Base-by-base conservation (phyloP, 2,113 vertebrate genomes). In the Urocitellus parryii region DNA sequence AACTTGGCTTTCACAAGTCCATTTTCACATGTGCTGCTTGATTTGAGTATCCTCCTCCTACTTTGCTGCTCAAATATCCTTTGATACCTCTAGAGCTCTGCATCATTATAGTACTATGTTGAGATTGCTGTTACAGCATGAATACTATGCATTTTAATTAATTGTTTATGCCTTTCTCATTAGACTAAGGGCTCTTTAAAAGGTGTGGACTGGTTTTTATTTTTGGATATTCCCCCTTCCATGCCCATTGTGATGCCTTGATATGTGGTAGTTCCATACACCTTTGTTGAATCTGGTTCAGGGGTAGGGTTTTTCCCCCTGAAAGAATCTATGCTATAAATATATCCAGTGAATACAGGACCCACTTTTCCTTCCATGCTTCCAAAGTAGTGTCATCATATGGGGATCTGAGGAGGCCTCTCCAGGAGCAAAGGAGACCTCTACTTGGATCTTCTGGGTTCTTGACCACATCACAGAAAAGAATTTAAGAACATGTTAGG, bases 231-330 rank as follows among this genome's bases (percentile, higher is more conserved):
- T 42, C 39, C 51, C 7, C n/a, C n/a, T 78, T 34, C 18, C 74
- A 29, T 72, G 74, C 45, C n/a, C 16, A 14, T 53, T 77, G 24
- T 27, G 32, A 61, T 84, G 11, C n/a, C 39, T 70, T 80, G 58
- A 14, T 58, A 2, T 4, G 13, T n/a, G 18, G 29, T 45, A 67
- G 3, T 91, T 88, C 22, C 10, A 11, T 79, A 34, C 12, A 42
- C 14, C 58, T 96, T 96, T 74, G 56, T 79, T 95, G 37, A 53
- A 91, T 20, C 29, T 29, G 51, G 48, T 83, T 45, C 48, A 76
- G 20, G 63, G 80, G 27, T 0, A 93, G 16, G 29, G 20, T 61
- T 34, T 93, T 68, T 63, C 5, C 39, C 5, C 25, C 29, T 56
- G 8, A 80, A 92, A 76, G 84, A 45, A 74, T 82, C 58, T 83